Evolutionary conservation across 2,888 invertebrate genomes (phyloP).

Genomic region (Creontiades dilutus): DNA sequence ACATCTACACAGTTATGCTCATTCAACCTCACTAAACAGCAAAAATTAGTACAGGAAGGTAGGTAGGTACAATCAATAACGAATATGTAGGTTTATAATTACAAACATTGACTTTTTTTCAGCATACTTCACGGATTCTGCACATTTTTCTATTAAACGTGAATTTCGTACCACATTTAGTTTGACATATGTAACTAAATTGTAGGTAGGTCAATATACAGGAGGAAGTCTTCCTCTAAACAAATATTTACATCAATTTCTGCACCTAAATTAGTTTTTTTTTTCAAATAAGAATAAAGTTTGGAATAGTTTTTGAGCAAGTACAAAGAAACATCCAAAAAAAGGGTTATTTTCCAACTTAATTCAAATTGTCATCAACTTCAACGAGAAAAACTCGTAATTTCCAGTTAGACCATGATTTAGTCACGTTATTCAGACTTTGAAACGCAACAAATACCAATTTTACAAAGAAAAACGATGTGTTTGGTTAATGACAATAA

Average conservation of each 20-base stretch:
- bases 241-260: conserved; percentile 42
- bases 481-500: neutral
- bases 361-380: neutral
- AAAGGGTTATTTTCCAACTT: neutral
- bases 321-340: neutral
- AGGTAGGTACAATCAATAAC: conserved; percentile 34
- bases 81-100: conserved; percentile 39
- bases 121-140: neutral
- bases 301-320: conserved; percentile 47
- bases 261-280: conserved; percentile 31
- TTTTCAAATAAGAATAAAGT: conserved; percentile 3
- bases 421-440: neutral
- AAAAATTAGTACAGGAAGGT: neutral
- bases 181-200: neutral
- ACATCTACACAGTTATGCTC: conserved; percentile 15
- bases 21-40: conserved; percentile 17
- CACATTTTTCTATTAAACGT: neutral
- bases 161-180: neutral
- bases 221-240: conserved; percentile 40
- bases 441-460: neutral
- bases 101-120: conserved; percentile 40
- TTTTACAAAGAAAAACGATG: neutral
- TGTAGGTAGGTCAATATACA: conserved; percentile 18
- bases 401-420: neutral
- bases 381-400: neutral